phyloP scores from a whole-genome alignment of 2,113 vertebrate species.

The Syrrhaptes paradoxus region DNA sequence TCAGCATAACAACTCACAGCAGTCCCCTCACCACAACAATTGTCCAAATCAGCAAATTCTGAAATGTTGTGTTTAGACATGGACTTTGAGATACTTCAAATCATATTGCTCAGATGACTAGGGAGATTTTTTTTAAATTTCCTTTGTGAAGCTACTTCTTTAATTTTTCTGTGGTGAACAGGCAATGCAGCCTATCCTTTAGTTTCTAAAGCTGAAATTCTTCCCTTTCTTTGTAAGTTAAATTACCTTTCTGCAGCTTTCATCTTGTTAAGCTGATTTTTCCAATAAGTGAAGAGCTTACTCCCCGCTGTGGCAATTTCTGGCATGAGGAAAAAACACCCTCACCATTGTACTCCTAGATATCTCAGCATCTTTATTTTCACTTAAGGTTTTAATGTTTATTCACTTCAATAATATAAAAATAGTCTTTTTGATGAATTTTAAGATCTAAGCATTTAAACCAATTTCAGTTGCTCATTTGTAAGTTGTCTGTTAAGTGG shows the following conservation, averaged over 20 bases:
- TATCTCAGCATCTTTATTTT: background rate
- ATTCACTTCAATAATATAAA: background rate
- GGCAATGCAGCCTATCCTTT: background rate
- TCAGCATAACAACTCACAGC: background rate
- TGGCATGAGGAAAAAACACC: background rate
- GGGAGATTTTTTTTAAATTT: background rate
- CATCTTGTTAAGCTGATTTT: background rate
- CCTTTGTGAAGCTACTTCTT: background rate
- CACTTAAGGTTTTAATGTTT: background rate
- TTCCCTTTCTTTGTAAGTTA: background rate
- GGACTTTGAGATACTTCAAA: background rate
- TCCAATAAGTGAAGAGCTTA: background rate
- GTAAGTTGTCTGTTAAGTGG: background rate
- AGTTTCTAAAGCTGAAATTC: background rate
- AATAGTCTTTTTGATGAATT: background rate
- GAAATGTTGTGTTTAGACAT: background rate
- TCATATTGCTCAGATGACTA: background rate
- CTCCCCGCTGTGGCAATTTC: background rate
- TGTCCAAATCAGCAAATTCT: background rate
- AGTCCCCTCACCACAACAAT: background rate
- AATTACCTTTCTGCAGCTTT: background rate
- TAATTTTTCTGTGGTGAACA: background rate
- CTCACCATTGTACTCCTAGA: background rate
- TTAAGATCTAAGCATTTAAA: background rate
- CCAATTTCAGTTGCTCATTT: background rate